Percentiles rank a stretch among this genome's conserved stretches.
phyloP scores from a whole-genome alignment of 2,113 vertebrate genomes.

The Globicephala melas region DNA sequence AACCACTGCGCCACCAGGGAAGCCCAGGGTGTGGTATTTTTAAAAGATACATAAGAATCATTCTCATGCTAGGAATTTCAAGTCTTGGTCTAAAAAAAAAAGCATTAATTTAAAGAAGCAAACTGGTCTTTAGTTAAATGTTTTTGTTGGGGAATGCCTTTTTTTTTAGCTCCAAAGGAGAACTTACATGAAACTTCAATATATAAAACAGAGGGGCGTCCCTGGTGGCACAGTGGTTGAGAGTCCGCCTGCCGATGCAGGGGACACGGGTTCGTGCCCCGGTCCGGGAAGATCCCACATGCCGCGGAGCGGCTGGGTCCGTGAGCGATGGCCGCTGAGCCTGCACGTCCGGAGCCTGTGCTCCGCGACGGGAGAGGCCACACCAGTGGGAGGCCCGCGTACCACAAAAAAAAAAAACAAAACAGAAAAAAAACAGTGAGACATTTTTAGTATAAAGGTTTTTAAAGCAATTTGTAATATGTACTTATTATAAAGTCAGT shows the following conservation, averaged over 20 bases:
- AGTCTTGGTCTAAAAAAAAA: background rate
- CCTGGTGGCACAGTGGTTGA: too few relatives aligned
- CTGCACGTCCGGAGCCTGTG: too few relatives aligned
- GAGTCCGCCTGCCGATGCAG: too few relatives aligned
- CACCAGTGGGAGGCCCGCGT: too few relatives aligned
- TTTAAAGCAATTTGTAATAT: background rate
- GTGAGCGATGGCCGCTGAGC: too few relatives aligned
- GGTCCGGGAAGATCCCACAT: too few relatives aligned
- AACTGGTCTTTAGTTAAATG: background rate
- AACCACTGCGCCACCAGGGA: too few relatives aligned
- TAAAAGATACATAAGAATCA: background rate
- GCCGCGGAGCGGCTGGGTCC: too few relatives aligned
- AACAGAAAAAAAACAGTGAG: background rate
- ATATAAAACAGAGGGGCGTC: background rate
- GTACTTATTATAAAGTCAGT: background rate
- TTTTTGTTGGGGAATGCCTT: background rate
- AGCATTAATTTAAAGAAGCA: background rate
- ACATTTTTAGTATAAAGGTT: background rate
- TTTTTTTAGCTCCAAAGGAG: constrained; percentile 19
- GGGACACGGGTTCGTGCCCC: too few relatives aligned
- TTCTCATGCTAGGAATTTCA: background rate
- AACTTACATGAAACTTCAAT: background rate
- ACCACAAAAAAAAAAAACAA: too few relatives aligned
- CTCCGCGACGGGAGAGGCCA: too few relatives aligned
- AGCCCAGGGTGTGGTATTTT: background rate